Percentiles rank a stretch among this genome's conserved stretches.
Conservation (phyloP, 2,113 vertebrate genomes). For the Daboia siamensis region DNA sequence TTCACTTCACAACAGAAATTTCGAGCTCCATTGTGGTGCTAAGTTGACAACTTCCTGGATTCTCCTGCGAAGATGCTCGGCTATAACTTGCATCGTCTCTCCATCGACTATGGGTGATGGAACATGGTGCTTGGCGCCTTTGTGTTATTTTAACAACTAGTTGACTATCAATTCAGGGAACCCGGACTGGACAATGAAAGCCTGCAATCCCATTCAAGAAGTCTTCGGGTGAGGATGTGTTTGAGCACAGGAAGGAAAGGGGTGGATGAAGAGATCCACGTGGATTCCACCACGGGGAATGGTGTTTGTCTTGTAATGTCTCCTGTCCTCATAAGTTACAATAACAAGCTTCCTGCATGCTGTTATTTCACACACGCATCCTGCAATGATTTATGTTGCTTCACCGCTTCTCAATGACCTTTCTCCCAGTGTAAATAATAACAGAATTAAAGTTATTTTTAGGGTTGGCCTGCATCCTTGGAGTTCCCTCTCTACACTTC, state of each 20-base stretch:
- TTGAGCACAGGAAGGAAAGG: background rate
- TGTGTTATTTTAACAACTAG: background rate
- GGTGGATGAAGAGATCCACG: background rate
- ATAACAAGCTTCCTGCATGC: background rate
- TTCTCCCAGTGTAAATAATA: slow-evolving; percentile 62
- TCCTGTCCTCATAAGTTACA: background rate
- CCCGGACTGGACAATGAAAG: background rate
- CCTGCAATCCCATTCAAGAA: no score
- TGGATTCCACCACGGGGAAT: no score
- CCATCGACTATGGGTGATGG: background rate
- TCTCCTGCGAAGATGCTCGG: background rate
- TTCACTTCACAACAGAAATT: no score
- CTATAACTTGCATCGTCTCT: background rate
- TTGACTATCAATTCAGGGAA: background rate
- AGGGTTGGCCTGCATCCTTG: slow-evolving; percentile 50
- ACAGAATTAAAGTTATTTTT: slow-evolving; percentile 59
- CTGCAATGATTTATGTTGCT: slow-evolving; percentile 33
- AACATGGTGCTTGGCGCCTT: background rate
- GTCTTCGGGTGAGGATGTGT: no score
- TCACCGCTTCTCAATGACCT: slow-evolving; percentile 58
- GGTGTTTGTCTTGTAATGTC: no score
- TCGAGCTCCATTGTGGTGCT: no score
- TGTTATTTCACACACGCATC: background rate
- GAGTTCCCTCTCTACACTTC: background rate
- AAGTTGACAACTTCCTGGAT: no score